Conservation (phyloP, 2,797 vertebrate genomes). For the Characodon lateralis region DNA sequence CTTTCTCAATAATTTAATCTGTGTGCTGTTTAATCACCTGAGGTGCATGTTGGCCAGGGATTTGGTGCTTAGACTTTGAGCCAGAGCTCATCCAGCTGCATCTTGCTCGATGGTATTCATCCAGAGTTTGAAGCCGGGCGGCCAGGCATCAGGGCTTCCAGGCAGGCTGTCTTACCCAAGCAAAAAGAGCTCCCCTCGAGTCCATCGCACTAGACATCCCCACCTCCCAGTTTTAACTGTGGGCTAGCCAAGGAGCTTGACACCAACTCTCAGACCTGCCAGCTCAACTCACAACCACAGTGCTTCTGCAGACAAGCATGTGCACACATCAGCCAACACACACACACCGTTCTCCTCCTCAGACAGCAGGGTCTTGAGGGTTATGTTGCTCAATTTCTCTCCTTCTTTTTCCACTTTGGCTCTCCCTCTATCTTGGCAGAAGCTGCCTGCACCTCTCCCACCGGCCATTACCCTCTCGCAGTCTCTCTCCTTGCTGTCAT, state of each 20-base stretch:
- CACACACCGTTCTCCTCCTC: conserved; percentile 34
- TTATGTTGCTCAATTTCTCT: conserved; percentile 73
- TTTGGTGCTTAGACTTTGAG: conserved; percentile 30
- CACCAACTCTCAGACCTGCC: conserved; percentile 62
- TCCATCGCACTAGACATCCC: conserved; percentile 40
- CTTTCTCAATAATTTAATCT: conserved; percentile 11
- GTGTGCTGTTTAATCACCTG: conserved; percentile 6
- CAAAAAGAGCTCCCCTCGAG: conserved; percentile 46
- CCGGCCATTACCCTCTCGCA: conserved; percentile 64
- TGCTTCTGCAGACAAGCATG: conserved; percentile 30
- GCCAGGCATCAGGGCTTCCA: conserved; percentile 29
- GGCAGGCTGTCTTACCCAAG: conserved; percentile 48
- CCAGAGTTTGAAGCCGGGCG: conserved; percentile 51
- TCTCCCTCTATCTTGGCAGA: conserved; percentile 67
- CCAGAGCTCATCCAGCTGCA: conserved; percentile 58
- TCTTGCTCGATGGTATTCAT: conserved; percentile 44
- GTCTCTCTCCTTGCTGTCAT: conserved; percentile 54
- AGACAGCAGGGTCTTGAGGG: conserved; percentile 72
- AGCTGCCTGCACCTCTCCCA: conserved; percentile 61
- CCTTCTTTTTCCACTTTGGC: conserved; percentile 46
- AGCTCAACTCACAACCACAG: conserved; percentile 18
- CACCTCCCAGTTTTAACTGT: conserved; percentile 36
- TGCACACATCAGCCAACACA: conserved; percentile 25
- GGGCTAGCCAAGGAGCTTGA: conserved; percentile 57
- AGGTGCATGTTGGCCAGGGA: conserved; percentile 28